Percentiles rank a stretch among this genome's conserved stretches.
Evolutionary conservation across 2,797 vertebrate species (phyloP).

Genomic region (Acanthornis magna): DNA sequence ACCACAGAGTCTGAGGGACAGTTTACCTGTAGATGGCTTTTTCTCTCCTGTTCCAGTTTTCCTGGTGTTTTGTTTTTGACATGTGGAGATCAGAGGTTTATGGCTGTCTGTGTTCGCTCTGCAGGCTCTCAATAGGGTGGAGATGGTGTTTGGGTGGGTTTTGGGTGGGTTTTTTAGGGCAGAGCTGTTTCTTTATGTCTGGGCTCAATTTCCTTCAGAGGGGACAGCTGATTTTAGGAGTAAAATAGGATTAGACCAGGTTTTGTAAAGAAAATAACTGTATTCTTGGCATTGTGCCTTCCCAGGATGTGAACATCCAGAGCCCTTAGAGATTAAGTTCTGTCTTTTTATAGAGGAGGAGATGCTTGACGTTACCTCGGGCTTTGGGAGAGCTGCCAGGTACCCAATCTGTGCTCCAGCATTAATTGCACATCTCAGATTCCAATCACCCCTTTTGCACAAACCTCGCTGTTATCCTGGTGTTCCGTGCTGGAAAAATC

Average conservation of each 20-base stretch:
- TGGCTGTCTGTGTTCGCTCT: not conserved
- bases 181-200: not conserved
- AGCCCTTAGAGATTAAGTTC: not conserved
- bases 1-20: not conserved
- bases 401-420: not conserved
- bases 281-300: not conserved
- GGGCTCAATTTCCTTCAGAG: not conserved
- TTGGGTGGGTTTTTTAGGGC: not conserved
- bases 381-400: not conserved
- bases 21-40: not conserved
- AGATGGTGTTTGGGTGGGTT: not conserved
- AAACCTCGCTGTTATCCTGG: not conserved
- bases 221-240: not conserved
- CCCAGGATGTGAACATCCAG: not conserved
- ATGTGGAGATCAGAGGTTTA: not conserved
- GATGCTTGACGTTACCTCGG: not conserved
- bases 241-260: conserved; percentile 1
- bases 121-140: not conserved
- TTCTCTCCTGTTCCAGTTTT: not conserved
- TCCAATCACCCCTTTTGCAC: not conserved
- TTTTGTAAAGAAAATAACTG: not conserved
- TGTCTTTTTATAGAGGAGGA: not conserved
- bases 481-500: not conserved
- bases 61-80: not conserved
- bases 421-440: conserved; percentile 12